Percentiles rank a stretch among this genome's conserved stretches.
Conservation (phyloP, 2,888 invertebrate genomes). For the Drosophila greeni region DNA sequence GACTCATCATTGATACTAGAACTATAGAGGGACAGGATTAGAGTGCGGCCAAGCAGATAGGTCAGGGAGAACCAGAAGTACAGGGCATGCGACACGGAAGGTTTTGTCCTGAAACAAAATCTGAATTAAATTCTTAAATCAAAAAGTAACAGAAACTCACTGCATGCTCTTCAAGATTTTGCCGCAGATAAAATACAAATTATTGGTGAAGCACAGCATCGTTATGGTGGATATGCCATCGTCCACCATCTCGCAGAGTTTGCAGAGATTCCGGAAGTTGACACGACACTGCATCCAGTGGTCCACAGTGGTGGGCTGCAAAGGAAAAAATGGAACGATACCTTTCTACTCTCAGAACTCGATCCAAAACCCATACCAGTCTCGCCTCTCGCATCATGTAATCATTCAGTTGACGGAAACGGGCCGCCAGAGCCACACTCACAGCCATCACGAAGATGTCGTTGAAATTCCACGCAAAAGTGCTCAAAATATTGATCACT, state of each 20-base stretch:
- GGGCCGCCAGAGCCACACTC: slow-evolving; percentile 83
- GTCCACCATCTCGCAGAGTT: slow-evolving; percentile 80
- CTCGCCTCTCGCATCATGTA: slow-evolving; percentile 79
- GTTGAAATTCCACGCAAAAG: slow-evolving; percentile 87
- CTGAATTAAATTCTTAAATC: background rate
- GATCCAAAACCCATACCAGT: slow-evolving; percentile 70
- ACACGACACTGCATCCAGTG: slow-evolving; percentile 81
- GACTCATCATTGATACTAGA: slow-evolving; percentile 81
- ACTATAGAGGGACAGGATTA: slow-evolving; percentile 81
- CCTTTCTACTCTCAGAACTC: rapidly evolving
- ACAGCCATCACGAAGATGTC: slow-evolving; percentile 86
- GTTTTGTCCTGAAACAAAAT: slow-evolving; percentile 69
- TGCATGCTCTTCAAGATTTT: slow-evolving; percentile 81
- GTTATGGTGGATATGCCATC: slow-evolving; percentile 80
- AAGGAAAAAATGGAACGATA: background rate
- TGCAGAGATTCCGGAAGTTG: slow-evolving; percentile 80
- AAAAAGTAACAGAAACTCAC: slow-evolving; percentile 55
- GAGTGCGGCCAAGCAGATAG: slow-evolving; percentile 81
- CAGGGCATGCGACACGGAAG: slow-evolving; percentile 77
- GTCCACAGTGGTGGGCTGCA: slow-evolving; percentile 68
- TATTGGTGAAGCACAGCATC: slow-evolving; percentile 80
- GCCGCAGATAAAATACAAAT: slow-evolving; percentile 82
- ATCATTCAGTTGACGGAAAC: slow-evolving; percentile 83
- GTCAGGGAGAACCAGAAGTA: slow-evolving; percentile 82
- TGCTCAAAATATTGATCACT: slow-evolving; percentile 81